phyloP scores from a whole-genome alignment of 1,140 invertebrate species.

The Cephus cinctus region DNA sequence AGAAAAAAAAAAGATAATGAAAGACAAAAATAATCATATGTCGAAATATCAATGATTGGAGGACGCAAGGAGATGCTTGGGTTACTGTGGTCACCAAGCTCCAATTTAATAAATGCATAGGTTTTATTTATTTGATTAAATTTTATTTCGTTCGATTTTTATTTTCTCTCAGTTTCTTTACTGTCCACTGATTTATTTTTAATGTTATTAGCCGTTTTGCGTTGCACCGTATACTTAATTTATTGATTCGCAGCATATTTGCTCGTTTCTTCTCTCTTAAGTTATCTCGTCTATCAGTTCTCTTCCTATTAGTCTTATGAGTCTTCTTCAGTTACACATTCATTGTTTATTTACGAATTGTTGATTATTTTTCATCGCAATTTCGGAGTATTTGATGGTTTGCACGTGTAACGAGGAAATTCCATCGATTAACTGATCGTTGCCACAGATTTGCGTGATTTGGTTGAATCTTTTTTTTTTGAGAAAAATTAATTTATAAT shows the following conservation, averaged over 20 bases:
- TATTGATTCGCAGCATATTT: slow-evolving; percentile 17
- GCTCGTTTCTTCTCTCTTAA: slow-evolving; percentile 21
- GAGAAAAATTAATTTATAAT: no score
- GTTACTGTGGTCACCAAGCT: slow-evolving; percentile 57
- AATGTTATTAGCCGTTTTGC: slow-evolving; percentile 26
- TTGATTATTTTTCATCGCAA: slow-evolving; percentile 13
- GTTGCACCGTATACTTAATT: slow-evolving; percentile 20
- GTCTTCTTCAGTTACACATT: slow-evolving; percentile 13
- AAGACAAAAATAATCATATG: slow-evolving; percentile 19
- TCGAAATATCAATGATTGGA: slow-evolving; percentile 30
- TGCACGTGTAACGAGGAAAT: no score
- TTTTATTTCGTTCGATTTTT: slow-evolving; percentile 22
- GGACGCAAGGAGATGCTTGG: slow-evolving; percentile 50
- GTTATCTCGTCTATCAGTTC: slow-evolving; percentile 9
- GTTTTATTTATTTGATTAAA: slow-evolving; percentile 32
- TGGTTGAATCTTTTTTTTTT: no score
- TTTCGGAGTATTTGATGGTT: slow-evolving; percentile 37
- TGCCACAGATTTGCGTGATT: no score
- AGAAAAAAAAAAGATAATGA: no score
- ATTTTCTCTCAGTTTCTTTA: no score
- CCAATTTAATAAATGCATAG: slow-evolving; percentile 46
- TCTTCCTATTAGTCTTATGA: slow-evolving; percentile 11
- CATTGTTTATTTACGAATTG: slow-evolving; percentile 9
- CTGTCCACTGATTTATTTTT: no score
- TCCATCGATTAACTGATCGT: no score